Percentiles rank a stretch among this genome's conserved stretches.
phyloP scores from a whole-genome alignment of 2,797 vertebrate species.

The Denticeps clupeoides region DNA sequence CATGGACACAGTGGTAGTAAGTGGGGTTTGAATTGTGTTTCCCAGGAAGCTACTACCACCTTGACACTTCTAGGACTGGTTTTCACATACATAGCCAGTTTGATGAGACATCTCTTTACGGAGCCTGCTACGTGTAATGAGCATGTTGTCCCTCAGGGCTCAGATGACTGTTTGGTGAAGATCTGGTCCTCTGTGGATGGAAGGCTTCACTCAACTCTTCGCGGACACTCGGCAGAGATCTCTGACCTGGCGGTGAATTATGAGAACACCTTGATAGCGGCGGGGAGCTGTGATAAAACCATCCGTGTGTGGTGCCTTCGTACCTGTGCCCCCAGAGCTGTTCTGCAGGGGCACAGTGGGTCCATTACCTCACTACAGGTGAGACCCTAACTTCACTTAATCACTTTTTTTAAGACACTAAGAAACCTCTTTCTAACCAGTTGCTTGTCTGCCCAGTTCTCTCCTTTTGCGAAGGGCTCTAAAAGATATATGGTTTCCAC shows the following conservation, averaged over 20 bases:
- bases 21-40: too few species aligned
- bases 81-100: neutral
- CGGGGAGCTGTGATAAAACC: slow-evolving; percentile 95
- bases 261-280: slow-evolving; percentile 93
- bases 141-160: slow-evolving; percentile 61
- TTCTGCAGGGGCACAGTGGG: slow-evolving; percentile 90
- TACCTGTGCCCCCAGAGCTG: slow-evolving; percentile 90
- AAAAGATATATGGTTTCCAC: slow-evolving; percentile 93
- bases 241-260: slow-evolving; percentile 96
- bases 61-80: too few species aligned
- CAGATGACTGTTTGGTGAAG: slow-evolving; percentile 97
- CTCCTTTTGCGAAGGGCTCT: slow-evolving; percentile 87
- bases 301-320: slow-evolving; percentile 96
- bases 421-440: slow-evolving; percentile 4
- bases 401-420: too few species aligned
- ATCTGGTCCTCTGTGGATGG: slow-evolving; percentile 96
- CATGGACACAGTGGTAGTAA: too few species aligned
- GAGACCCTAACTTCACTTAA: too few species aligned
- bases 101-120: neutral
- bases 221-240: slow-evolving; percentile 95
- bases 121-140: neutral
- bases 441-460: slow-evolving; percentile 66
- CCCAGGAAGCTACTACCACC: too few species aligned
- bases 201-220: slow-evolving; percentile 80
- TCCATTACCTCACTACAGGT: slow-evolving; percentile 97